Base-by-base conservation (phyloP, 2,888 invertebrate species). In the Callinectes sapidus region DNA sequence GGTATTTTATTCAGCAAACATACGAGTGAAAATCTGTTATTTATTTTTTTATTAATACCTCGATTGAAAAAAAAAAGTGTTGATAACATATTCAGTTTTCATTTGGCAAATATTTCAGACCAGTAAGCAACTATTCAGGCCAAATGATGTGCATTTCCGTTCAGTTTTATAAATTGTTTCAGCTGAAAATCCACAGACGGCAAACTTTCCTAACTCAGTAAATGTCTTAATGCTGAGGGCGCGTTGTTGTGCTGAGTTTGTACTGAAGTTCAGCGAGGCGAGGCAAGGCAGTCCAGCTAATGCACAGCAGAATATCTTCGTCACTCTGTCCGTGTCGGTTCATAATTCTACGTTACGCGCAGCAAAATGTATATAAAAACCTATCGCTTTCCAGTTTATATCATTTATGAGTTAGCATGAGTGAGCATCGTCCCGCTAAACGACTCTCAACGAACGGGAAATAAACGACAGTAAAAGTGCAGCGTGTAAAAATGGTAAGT, bases 271-370 rank as follows among this genome's bases (percentile, higher is more conserved):
- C n/a, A 71, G 28, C 71, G 71, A 71, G 28, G 71, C 71, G n/a
- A 71, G n/a, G 71, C 71, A 28, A n/a, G n/a, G 28, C 23, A 61
- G 61, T 61, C 18, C 61, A 61, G 61, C 61, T 61, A 61, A 61
- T 61, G 61, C 23, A 61, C 18, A 71, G 71, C 71, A n/a, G 71
- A 28, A 28, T 71, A 71, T 71, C 28, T 71, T 71, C 28, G 71
- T 71, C 71, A 28, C 28, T 71, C 71, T 71, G 71, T 10, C 71
- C 28, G n/a, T 71, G 71, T 71, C 71, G 71, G 71, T 71, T 23
- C 71, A 71, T 71, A 71, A 71, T 71, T 71, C 71, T 71, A 10
- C 71, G 71, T 71, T 71, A 71, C 28, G 28, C 23, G 71, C 71
- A 28, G 28, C 71, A 71, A 28, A 71, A 71, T 71, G 71, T 71